A percentile compares a stretch with the other conserved stretches of the same genome.
Evolutionary conservation across 2,113 vertebrate species (phyloP).

Genomic region (Paradoxurus hermaphroditus): DNA sequence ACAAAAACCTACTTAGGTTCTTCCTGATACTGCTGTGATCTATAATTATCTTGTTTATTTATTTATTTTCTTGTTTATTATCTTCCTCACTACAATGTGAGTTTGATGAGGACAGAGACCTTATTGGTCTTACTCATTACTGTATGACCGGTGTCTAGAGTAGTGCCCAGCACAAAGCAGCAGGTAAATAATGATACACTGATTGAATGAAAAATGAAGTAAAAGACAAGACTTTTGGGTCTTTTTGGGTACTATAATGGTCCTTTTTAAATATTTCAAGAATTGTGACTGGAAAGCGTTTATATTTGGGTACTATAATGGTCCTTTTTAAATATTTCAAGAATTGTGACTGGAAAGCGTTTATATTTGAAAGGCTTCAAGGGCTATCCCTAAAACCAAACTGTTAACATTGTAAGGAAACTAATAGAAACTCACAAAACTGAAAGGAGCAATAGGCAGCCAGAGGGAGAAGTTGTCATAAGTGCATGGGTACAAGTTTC

Average conservation of each 20-base stretch:
- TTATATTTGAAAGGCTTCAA: background rate
- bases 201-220: background rate
- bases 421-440: background rate
- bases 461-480: background rate
- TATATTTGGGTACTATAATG: background rate
- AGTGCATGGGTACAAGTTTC: background rate
- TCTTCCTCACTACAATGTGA: background rate
- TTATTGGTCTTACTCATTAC: background rate
- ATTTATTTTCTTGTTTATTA: background rate
- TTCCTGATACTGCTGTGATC: background rate
- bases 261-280: constrained; percentile 32
- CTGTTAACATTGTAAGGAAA: background rate
- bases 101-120: background rate
- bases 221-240: background rate
- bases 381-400: background rate
- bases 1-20: background rate
- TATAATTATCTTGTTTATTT: background rate
- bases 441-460: background rate
- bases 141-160: background rate
- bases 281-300: background rate
- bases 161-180: background rate
- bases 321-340: constrained; percentile 29
- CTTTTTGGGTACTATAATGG: background rate
- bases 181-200: background rate
- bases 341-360: background rate